phyloP scores from a whole-genome alignment of 2,888 invertebrate species.

The Eumacrocentrus americanus region DNA sequence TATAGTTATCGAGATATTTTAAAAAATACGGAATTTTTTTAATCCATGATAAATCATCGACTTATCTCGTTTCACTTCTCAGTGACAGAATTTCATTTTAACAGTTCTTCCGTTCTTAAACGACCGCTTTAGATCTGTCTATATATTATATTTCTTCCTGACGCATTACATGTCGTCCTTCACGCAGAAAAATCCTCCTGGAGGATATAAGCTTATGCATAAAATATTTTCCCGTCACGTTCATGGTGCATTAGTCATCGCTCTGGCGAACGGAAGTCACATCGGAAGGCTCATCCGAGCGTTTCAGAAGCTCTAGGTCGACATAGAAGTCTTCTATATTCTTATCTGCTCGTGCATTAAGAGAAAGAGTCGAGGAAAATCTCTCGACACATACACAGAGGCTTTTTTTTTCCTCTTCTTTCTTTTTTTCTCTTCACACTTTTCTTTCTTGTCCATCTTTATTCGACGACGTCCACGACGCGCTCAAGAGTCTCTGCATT shows the following conservation, averaged over 20 bases:
- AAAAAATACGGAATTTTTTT: no score
- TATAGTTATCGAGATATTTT: no score
- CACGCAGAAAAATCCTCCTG: no score
- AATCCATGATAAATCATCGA: no score
- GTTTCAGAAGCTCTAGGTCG: slow-evolving; percentile 5
- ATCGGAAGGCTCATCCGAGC: slow-evolving; percentile 20
- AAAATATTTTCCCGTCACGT: slow-evolving; percentile 5
- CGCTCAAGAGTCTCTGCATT: slow-evolving; percentile 8
- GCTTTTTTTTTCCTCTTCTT: background rate
- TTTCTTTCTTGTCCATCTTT: background rate
- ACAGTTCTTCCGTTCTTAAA: no score
- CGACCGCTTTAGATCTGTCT: no score
- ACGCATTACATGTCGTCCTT: no score
- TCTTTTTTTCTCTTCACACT: slow-evolving; percentile 3
- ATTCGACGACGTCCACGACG: background rate
- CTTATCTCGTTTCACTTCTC: no score
- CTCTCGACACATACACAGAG: background rate
- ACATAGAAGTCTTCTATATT: background rate
- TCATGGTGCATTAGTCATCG: slow-evolving; percentile 10
- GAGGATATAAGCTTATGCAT: background rate
- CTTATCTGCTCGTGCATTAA: background rate
- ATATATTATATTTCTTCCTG: no score
- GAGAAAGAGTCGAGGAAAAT: background rate
- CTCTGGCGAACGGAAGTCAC: slow-evolving; percentile 11
- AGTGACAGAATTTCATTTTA: no score